Evolutionary conservation across 2,113 vertebrate genomes (phyloP).

Genomic region (Sardina pilchardus): DNA sequence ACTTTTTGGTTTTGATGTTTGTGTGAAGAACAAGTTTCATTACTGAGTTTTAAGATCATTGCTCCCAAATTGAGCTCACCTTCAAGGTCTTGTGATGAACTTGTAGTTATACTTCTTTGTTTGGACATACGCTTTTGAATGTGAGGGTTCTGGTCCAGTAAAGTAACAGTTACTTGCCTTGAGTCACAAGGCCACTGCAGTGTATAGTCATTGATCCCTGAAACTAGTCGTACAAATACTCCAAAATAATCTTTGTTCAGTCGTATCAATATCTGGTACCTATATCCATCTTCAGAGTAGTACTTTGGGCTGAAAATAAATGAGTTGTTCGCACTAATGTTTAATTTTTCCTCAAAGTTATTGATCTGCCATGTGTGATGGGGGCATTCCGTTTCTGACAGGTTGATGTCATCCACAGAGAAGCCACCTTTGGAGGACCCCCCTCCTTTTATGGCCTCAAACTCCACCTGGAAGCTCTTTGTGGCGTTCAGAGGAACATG

Average conservation of each 20-base stretch:
- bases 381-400: constrained; percentile 81
- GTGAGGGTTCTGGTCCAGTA: constrained; percentile 79
- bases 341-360: constrained; percentile 67
- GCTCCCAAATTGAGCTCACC: not conserved
- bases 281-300: constrained; percentile 80
- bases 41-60: too few relatives aligned
- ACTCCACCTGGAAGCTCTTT: constrained; percentile 75
- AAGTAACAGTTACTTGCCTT: constrained; percentile 74
- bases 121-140: constrained; percentile 72
- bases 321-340: not conserved
- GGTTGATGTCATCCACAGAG: constrained; percentile 85
- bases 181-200: constrained; percentile 80
- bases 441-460: constrained; percentile 71
- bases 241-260: constrained; percentile 36
- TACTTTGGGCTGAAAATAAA: constrained; percentile 70
- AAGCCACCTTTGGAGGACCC: constrained; percentile 74
- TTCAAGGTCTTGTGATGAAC: constrained; percentile 49
- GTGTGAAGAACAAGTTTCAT: not conserved
- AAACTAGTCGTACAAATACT: constrained; percentile 72
- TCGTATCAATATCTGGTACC: constrained; percentile 63
- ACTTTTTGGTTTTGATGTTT: too few relatives aligned
- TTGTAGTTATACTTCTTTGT: constrained; percentile 73
- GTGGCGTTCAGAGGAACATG: constrained; percentile 68
- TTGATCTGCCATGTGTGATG: constrained; percentile 74
- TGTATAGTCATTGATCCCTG: constrained; percentile 74